Conservation (phyloP, 2,113 vertebrate genomes). For the Ophiodon elongatus region DNA sequence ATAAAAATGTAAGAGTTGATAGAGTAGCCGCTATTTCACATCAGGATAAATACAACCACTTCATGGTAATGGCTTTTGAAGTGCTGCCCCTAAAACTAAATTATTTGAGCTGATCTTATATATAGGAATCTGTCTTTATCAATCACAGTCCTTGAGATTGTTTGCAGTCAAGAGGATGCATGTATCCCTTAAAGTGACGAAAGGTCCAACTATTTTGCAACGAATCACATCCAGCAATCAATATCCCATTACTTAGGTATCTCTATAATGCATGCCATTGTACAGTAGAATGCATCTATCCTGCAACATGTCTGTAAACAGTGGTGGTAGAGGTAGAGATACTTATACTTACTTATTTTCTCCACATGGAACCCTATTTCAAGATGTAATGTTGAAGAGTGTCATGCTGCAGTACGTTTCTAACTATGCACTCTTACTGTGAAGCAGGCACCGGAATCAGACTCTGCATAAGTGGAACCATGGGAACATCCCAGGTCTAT, state of each 20-base stretch:
- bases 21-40: conserved; percentile 65
- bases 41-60: conserved; percentile 72
- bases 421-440: background rate
- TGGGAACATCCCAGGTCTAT: no score
- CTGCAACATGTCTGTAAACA: background rate
- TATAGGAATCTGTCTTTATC: conserved; percentile 47
- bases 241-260: conserved; percentile 21
- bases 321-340: background rate
- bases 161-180: conserved; percentile 39
- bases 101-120: conserved; percentile 46
- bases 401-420: background rate
- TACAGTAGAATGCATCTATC: background rate
- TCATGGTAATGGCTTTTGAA: conserved; percentile 59
- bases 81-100: conserved; percentile 55
- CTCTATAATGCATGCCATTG: background rate
- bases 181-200: conserved; percentile 18
- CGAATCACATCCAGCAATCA: conserved; percentile 26
- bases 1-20: conserved; percentile 69
- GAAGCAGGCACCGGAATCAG: background rate
- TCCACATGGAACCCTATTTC: background rate
- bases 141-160: conserved; percentile 46
- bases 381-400: background rate
- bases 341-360: background rate
- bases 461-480: background rate
- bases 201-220: conserved; percentile 23